These are phyloP conservation scores for Lepeophtheirus salmonis DNA, from an alignment of 1,140 invertebrate species.

Conservation along the genomic window DNA sequence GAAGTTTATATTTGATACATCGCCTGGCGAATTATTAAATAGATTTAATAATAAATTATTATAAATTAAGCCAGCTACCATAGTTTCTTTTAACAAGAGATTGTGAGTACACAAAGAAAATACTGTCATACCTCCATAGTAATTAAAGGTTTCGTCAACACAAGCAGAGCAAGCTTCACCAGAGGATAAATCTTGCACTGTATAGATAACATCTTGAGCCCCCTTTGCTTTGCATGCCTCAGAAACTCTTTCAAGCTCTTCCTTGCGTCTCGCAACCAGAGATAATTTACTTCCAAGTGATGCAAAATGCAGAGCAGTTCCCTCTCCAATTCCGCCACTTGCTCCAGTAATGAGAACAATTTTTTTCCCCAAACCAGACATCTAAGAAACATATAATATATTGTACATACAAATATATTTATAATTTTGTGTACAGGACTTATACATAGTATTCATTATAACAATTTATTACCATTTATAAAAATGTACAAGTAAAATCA, in stretches of 20 bases:
- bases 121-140: constrained; percentile 15
- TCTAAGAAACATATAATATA: not conserved
- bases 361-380: constrained; percentile 10
- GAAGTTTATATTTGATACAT: too few species aligned
- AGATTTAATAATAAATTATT: too few species aligned
- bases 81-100: too few species aligned
- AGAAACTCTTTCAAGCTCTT: constrained; percentile 2
- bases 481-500: too few species aligned
- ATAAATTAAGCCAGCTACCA: too few species aligned
- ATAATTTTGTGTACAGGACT: too few species aligned
- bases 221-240: not conserved
- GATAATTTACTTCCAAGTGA: constrained; percentile 10
- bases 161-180: not conserved
- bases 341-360: constrained; percentile 17
- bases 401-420: too few species aligned
- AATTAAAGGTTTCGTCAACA: not conserved
- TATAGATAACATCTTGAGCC: not conserved
- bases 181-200: not conserved
- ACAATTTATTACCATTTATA: too few species aligned
- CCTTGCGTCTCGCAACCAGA: constrained; percentile 13
- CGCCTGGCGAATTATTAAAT: too few species aligned
- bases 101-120: too few species aligned
- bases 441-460: too few species aligned
- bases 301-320: constrained; percentile 18
- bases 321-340: constrained; percentile 19